Evolutionary conservation across 2,888 invertebrate species (phyloP).

Genomic region (Pheosia tremula): DNA sequence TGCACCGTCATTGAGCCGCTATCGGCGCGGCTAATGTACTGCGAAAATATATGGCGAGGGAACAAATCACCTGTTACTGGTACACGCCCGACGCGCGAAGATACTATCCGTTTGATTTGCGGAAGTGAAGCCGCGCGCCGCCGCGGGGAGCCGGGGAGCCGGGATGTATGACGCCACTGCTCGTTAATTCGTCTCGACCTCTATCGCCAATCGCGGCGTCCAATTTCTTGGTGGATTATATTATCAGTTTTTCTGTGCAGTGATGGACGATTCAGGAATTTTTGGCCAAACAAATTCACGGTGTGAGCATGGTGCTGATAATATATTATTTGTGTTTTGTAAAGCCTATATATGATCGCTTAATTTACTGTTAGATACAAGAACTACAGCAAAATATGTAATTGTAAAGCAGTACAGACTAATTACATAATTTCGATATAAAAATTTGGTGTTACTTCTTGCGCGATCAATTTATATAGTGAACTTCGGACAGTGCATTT

Average conservation of each 20-base stretch:
- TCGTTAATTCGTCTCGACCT: neutral
- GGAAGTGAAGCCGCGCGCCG: neutral
- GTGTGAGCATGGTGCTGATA: neutral
- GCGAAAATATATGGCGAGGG: neutral
- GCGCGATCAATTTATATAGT: neutral
- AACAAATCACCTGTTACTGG: conserved; percentile 2
- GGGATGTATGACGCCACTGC: neutral
- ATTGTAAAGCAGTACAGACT: too few species aligned
- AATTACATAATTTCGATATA: too few species aligned
- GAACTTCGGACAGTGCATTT: neutral
- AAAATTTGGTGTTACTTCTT: neutral
- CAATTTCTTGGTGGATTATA: neutral
- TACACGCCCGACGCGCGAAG: neutral
- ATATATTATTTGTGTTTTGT: too few species aligned
- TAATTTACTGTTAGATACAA: too few species aligned
- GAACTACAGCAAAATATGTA: too few species aligned
- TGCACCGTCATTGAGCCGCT: neutral
- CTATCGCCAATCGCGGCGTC: neutral
- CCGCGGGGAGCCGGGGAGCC: neutral
- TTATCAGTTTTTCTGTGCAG: neutral
- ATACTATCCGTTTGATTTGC: neutral
- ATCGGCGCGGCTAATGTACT: conserved; percentile 1
- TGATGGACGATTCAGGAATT: neutral
- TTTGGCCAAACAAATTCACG: neutral
- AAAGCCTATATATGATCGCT: too few species aligned